Base-by-base conservation (phyloP, 2,888 invertebrate genomes). In the Euphydryas editha region DNA sequence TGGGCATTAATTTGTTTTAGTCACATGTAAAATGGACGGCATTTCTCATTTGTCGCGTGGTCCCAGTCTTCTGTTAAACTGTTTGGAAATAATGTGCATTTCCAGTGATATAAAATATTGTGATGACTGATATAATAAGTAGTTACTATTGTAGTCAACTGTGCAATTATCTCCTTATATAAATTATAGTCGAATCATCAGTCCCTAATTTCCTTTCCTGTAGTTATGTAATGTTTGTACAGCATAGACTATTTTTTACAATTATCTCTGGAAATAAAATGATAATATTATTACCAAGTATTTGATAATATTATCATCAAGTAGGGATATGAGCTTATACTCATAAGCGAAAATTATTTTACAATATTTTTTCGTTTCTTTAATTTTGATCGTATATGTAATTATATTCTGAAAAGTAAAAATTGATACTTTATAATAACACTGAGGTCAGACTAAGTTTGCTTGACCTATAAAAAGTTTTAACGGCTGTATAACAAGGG, bases 1-100 rank as follows among this genome's bases (percentile, higher is more conserved):
- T 73, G 74, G 72, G 55, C 72, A 73, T 69, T 69, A 71, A 73
- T 73, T 73, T 74, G 71, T 72, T 75, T 74, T 69, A 72, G 72
- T 73, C 72, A 67, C 73, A 74, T 73, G 73, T 74, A 71, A 74
- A 73, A 72, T 70, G 74, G 67, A 69, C 58, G 69, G 68, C 67
- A 72, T 71, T 69, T 74, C 68, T 71, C 72, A 73, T 71, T 72
- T 70, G 69, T 71, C 69, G 64, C 58, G 56, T 65, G 66, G 58
- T 66, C 37, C 66, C 56, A 49, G 63, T 59, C 66, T 46, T 65
- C 62, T 47, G 67, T 60, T 66, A 60, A 62, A 60, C 58, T 49
- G 56, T 67, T 58, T 64, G 65, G 65, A 69, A 66, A 57, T 72
- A 70, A 69, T 63, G 61, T 63, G 54, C 62, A 44, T 49, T 59